Evolutionary conservation across 2,797 vertebrate genomes (phyloP), one percentile per base, ranked within the genome.

Genomic region (Poeciliopsis turneri): DNA sequence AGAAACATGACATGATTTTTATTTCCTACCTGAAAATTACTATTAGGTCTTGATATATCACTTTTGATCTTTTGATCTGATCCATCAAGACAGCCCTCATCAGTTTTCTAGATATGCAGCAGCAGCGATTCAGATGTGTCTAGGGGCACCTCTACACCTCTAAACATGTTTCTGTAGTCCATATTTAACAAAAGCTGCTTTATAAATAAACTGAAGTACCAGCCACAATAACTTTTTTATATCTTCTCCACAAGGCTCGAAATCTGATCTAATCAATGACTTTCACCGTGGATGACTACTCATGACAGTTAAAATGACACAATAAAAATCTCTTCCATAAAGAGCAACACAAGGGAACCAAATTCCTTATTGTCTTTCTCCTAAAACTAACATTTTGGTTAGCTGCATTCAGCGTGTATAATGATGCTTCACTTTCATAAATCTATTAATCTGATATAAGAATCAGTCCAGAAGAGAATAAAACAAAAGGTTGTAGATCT

Each of bases 111-210:
- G n/a, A 43, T 71, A 9, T 70, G 66, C 39, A 23, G 16, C 68
- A 57, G 49, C 30, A 41, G 39, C 39, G 8, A 49, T 4, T 51
- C 45, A 68, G 23, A 66, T 33, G 30, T 33, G 12, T n/a, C 28
- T 2, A 36, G 25, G 33, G 47, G 33, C 30, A 76, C 13, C 28
- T 39, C 41, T 47, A 9, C 61, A 49, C 9, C 49, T 25, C 20
- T 39, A 55, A 53, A 36, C 57, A 51, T 20, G 23, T 25, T 28
- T 41, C 25, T 41, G 61, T 9, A 28, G 13, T 51, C 61, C 68
- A 36, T 76, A 39, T 51, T 68, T 76, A 39, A 43, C 28, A 71
- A 3, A 57, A 46, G n/a, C 68, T 69, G 75, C 46, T 15, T 77
- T 1, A 76, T 23, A 57, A 51, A n/a, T 45, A 11, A 53, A 16